These are phyloP conservation scores for Eilema caniola DNA, from an alignment of 2,888 invertebrate genomes.

Conservation along the genomic window DNA sequence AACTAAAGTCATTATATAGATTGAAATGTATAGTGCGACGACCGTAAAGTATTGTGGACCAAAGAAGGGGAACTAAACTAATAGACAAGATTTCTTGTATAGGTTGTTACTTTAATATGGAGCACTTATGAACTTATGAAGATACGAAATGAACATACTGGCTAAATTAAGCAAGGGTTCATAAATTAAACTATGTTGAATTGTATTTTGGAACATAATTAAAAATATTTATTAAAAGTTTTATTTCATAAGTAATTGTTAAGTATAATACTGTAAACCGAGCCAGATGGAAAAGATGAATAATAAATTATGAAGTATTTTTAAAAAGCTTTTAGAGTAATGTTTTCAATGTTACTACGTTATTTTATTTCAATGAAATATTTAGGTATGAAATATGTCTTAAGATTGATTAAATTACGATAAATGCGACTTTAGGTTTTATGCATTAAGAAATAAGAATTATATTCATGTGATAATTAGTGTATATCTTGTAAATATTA, in stretches of 20 bases:
- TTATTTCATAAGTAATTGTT: neutral
- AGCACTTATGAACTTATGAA: neutral
- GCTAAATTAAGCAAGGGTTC: neutral
- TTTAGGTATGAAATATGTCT: neutral
- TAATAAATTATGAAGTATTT: neutral
- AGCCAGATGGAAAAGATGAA: neutral
- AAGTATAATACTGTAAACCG: neutral
- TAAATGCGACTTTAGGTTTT: slow-evolving; percentile 1
- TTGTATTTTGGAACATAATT: neutral
- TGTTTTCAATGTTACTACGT: slow-evolving; percentile 18
- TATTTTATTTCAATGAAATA: neutral
- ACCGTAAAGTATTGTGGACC: neutral
- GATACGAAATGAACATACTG: no score
- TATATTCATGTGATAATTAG: slow-evolving; percentile 58
- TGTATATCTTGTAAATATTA: slow-evolving; percentile 39
- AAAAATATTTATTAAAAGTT: neutral
- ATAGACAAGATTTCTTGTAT: neutral
- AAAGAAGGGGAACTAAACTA: neutral
- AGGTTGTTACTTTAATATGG: neutral
- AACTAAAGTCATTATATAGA: neutral
- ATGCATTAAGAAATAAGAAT: slow-evolving; percentile 24
- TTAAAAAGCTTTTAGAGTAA: slow-evolving; percentile 16
- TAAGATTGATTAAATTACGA: slow-evolving; percentile 17
- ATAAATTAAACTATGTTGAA: neutral
- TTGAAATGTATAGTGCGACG: neutral